Evolutionary conservation across 1,140 invertebrate genomes (phyloP).

Genomic region (Leptinotarsa lineolata): DNA sequence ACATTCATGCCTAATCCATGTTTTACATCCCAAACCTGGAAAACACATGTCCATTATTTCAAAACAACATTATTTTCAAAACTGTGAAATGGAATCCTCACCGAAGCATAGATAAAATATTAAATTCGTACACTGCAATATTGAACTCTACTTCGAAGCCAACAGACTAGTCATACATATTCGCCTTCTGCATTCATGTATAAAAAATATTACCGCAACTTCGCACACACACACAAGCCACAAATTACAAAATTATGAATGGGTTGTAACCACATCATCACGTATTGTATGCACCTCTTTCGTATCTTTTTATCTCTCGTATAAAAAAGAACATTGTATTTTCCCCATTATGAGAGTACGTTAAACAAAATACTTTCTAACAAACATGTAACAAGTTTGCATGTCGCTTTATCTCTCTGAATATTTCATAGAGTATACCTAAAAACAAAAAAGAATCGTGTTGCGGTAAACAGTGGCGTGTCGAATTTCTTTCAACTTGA

Average conservation of each 20-base stretch:
- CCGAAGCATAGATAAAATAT: no score
- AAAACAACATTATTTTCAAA: no score
- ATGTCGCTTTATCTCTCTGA: conserved; percentile 21
- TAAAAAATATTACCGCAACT: conserved; percentile 4
- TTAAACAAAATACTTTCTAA: conserved; percentile 14
- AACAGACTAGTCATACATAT: not conserved
- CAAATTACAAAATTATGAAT: conserved; percentile 6
- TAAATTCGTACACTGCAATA: no score
- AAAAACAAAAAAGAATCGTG: conserved; percentile 21
- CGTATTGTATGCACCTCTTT: conserved; percentile 6
- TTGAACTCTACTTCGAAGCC: no score
- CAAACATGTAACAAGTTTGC: conserved; percentile 7
- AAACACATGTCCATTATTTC: no score
- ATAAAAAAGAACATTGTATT: not conserved
- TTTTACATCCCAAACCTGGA: no score
- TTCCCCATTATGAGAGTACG: not conserved
- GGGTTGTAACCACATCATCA: conserved; percentile 4
- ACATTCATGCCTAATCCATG: no score
- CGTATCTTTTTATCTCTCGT: not conserved
- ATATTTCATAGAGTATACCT: conserved; percentile 17
- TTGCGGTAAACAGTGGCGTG: conserved; percentile 18
- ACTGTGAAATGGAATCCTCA: no score
- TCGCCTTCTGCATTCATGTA: conserved; percentile 5
- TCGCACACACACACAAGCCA: conserved; percentile 3
- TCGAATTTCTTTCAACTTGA: not conserved